phyloP scores from a whole-genome alignment of 2,113 vertebrate genomes.

The Ammospiza caudacuta region DNA sequence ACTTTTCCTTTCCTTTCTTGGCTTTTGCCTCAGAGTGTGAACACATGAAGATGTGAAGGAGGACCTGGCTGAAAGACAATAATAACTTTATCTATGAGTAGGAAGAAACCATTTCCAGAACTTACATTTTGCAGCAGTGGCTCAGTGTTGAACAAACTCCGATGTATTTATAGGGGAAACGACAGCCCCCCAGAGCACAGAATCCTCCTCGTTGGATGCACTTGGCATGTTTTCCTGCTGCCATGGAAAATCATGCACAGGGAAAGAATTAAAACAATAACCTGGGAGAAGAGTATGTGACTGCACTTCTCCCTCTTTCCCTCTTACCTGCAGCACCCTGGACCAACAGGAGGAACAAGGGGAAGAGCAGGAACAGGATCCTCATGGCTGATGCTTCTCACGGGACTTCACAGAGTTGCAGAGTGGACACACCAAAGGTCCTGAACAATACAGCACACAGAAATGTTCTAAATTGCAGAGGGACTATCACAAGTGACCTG shows the following conservation, averaged over 20 bases:
- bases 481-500: not conserved
- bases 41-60: accelerated
- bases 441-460: not conserved
- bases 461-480: not conserved
- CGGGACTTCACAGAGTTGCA: accelerated
- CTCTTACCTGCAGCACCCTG: not conserved
- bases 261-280: not conserved
- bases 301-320: no score
- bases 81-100: not conserved
- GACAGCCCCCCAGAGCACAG: not conserved
- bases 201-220: not conserved
- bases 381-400: not conserved
- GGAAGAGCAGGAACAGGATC: constrained; percentile 18
- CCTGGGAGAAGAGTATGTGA: not conserved
- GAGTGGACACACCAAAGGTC: not conserved
- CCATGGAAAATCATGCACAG: not conserved
- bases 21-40: not conserved
- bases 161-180: not conserved
- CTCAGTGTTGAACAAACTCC: not conserved
- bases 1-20: not conserved
- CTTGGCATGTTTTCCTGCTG: not conserved
- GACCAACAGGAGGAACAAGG: not conserved
- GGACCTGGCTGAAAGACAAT: not conserved
- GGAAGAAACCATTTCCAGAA: not conserved
- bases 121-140: not conserved